Conservation (phyloP, 2,113 vertebrate genomes). For the Dipodomys merriami region DNA sequence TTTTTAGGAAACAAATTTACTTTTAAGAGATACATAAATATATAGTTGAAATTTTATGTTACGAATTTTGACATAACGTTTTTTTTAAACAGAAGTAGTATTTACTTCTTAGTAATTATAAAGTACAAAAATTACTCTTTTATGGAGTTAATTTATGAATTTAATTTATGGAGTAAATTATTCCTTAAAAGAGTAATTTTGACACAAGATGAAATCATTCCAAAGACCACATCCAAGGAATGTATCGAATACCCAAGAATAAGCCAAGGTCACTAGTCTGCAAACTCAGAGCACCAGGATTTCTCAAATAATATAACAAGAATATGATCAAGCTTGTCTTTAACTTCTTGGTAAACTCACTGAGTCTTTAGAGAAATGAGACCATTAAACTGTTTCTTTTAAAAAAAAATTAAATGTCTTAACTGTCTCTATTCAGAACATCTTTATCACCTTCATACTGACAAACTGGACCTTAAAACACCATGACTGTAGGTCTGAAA, state of each 20-base stretch:
- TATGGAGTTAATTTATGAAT: not conserved
- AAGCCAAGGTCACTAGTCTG: not conserved
- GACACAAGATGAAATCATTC: not conserved
- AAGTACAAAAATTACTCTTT: not conserved
- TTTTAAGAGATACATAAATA: slow-evolving; percentile 16
- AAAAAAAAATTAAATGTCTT: not conserved
- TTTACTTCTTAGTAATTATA: too few relatives aligned
- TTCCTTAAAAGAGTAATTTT: not conserved
- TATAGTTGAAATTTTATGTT: slow-evolving; percentile 4
- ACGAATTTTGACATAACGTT: slow-evolving; percentile 9
- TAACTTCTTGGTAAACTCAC: not conserved
- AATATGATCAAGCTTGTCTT: not conserved
- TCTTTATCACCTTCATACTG: not conserved
- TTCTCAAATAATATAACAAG: slow-evolving; percentile 22
- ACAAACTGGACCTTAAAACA: not conserved
- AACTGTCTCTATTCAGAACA: not conserved
- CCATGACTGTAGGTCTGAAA: not conserved
- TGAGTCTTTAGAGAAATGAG: not conserved
- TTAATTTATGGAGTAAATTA: not conserved
- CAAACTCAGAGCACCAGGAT: not conserved
- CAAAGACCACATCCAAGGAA: not conserved
- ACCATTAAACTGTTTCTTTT: not conserved
- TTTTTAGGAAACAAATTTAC: slow-evolving; percentile 14
- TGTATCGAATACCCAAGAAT: not conserved
- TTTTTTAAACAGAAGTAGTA: too few relatives aligned